Evolutionary conservation across 2,797 vertebrate genomes (phyloP).

Genomic region (Emydoidea blandingii): DNA sequence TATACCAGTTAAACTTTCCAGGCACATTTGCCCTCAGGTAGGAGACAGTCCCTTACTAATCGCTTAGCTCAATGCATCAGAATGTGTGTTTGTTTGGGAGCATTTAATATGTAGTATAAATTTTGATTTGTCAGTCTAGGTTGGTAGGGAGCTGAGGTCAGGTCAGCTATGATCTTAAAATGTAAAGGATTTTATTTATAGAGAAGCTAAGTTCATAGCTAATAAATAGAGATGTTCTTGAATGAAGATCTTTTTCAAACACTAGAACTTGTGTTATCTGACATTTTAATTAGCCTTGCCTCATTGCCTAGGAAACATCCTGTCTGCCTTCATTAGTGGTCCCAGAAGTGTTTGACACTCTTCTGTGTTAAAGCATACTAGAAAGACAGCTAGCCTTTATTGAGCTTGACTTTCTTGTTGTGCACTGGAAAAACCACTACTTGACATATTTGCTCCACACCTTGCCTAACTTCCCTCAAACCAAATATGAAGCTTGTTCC

Average conservation of each 20-base stretch:
- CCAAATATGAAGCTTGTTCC: not conserved
- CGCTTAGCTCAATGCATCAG: constrained; percentile 36
- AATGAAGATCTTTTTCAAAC: constrained; percentile 36
- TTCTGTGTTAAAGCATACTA: constrained; percentile 18
- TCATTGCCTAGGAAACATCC: constrained; percentile 57
- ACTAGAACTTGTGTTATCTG: constrained; percentile 52
- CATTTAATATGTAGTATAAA: constrained; percentile 40
- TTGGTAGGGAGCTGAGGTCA: constrained; percentile 35
- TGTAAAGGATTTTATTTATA: not conserved
- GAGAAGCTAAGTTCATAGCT: not conserved
- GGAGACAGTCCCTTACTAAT: not conserved
- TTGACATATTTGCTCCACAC: constrained; percentile 28
- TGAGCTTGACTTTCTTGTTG: constrained; percentile 47
- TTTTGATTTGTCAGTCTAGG: constrained; percentile 40
- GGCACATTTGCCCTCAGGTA: constrained; percentile 30
- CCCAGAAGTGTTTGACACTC: constrained; percentile 29
- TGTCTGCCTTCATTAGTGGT: constrained; percentile 42
- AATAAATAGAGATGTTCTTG: constrained; percentile 30
- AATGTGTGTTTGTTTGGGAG: constrained; percentile 51
- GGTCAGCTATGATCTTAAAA: not conserved
- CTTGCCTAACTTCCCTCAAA: not conserved
- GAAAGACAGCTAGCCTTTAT: constrained; percentile 61
- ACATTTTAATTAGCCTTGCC: constrained; percentile 65
- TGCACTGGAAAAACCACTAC: not conserved
- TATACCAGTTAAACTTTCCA: constrained; percentile 54